Conservation (phyloP, 1,140 invertebrate genomes). For the Mamestra configurata region DNA sequence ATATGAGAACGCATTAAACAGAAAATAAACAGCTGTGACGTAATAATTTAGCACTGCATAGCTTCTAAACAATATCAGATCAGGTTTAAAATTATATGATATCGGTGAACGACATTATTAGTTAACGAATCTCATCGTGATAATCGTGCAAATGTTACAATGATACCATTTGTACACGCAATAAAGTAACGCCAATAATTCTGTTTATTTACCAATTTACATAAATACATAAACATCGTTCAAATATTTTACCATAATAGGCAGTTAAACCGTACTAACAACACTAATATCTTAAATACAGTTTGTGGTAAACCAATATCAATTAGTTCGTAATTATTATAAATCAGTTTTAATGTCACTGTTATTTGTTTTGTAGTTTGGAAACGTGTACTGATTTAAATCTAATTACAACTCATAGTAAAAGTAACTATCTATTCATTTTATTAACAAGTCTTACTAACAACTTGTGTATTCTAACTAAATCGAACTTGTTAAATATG, state of each 20-base stretch:
- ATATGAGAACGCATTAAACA: no score
- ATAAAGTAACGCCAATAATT: background rate
- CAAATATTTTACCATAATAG: slow-evolving; percentile 26
- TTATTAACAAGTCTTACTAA: background rate
- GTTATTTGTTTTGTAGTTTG: background rate
- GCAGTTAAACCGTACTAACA: slow-evolving; percentile 15
- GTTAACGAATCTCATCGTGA: background rate
- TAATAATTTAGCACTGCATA: no score
- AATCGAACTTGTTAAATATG: background rate
- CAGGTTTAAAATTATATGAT: no score
- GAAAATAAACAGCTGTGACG: no score
- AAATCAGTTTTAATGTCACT: slow-evolving; percentile 4
- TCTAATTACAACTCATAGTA: background rate
- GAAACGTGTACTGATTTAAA: background rate
- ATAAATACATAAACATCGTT: slow-evolving; percentile 10
- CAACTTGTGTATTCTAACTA: no score
- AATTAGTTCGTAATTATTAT: slow-evolving; percentile 11
- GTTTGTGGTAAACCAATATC: slow-evolving; percentile 22
- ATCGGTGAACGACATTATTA: background rate
- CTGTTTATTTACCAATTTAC: slow-evolving; percentile 1
- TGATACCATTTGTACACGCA: background rate
- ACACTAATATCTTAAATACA: slow-evolving; percentile 27
- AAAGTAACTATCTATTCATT: background rate
- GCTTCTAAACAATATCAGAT: no score
- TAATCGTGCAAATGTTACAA: background rate